A percentile compares a stretch with the other conserved stretches of the same genome.
Evolutionary conservation across 2,113 vertebrate species (phyloP).

Genomic region (Cynocephalus volans): DNA sequence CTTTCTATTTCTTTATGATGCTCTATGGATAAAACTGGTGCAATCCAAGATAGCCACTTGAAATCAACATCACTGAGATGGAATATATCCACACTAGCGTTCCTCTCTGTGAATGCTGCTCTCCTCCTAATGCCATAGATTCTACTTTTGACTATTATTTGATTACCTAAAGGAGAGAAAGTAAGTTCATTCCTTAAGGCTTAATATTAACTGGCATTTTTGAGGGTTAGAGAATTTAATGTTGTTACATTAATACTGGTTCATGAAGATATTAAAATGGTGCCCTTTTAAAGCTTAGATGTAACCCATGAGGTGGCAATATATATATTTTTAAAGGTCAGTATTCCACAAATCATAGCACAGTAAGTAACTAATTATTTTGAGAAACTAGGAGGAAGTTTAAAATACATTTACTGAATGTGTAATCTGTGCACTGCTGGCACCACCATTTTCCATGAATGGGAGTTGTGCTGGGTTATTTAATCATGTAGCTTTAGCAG

Average conservation of each 20-base stretch:
- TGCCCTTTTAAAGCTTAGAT: constrained; percentile 61
- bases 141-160: constrained; percentile 39
- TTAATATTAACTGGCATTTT: constrained; percentile 64
- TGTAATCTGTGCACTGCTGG: constrained; percentile 51
- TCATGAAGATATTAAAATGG: constrained; percentile 52
- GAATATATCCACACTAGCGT: neutral
- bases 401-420: constrained; percentile 51
- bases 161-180: constrained; percentile 46
- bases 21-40: neutral
- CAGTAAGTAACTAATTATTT: constrained; percentile 63
- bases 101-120: neutral
- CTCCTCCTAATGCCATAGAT: neutral
- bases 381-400: constrained; percentile 52
- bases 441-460: neutral
- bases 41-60: neutral
- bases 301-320: constrained; percentile 29
- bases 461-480: constrained; percentile 49
- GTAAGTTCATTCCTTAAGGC: constrained; percentile 10
- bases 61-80: neutral
- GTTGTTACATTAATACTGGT: constrained; percentile 56
- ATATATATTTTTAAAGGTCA: constrained; percentile 67
- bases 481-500: constrained; percentile 60
- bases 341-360: constrained; percentile 61
- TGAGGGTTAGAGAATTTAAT: constrained; percentile 55
- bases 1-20: constrained; percentile 21